These are phyloP conservation scores for Xestoiulus laeticollis DNA, from an alignment of 2,888 invertebrate genomes.

Conservation along the genomic window DNA sequence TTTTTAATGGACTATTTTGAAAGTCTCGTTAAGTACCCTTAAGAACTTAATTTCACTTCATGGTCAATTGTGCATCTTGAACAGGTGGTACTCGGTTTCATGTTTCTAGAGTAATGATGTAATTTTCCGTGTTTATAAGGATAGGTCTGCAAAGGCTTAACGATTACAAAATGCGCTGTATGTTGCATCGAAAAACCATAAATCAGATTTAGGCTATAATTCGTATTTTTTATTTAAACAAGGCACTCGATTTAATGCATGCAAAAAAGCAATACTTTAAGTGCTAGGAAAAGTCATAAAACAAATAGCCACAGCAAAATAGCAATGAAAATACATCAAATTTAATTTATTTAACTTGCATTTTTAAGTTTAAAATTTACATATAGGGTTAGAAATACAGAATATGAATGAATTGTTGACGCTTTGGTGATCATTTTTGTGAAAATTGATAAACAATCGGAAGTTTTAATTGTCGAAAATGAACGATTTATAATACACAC, in stretches of 20 bases:
- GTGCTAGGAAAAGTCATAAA: too few relatives aligned
- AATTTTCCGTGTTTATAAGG: not conserved
- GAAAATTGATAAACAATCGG: too few relatives aligned
- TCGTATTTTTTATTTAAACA: not conserved
- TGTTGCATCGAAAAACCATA: not conserved
- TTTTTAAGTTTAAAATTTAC: too few relatives aligned
- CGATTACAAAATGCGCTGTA: not conserved
- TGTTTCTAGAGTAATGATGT: not conserved
- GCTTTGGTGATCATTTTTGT: too few relatives aligned
- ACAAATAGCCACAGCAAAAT: too few relatives aligned
- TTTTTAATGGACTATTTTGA: not conserved
- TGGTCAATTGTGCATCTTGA: not conserved
- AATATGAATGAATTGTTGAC: too few relatives aligned
- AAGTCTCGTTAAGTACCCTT: slow-evolving; percentile 13
- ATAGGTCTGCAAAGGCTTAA: not conserved
- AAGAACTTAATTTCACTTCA: not conserved
- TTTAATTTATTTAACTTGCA: too few relatives aligned
- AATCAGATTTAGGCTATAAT: not conserved
- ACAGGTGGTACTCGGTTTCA: not conserved
- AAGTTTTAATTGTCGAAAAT: too few relatives aligned
- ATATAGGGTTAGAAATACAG: too few relatives aligned
- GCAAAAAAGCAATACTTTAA: not conserved
- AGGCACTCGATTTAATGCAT: not conserved
- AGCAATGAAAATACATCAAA: too few relatives aligned
- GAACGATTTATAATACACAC: too few relatives aligned